Evolutionary conservation across 2,113 vertebrate genomes (phyloP).

Genomic region (Leptosomus discolor): DNA sequence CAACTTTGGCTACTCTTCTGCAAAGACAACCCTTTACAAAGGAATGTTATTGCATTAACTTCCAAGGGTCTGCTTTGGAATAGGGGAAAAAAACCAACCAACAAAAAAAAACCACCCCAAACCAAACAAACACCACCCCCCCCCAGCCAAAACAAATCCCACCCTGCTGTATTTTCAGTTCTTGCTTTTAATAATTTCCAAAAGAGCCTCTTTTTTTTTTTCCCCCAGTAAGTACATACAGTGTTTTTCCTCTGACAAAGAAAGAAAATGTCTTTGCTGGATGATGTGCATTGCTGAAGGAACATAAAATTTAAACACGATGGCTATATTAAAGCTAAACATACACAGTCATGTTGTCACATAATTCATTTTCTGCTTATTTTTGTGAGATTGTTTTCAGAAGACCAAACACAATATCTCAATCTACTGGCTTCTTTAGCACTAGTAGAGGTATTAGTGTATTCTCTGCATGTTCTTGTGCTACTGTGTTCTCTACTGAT

Average conservation of each 20-base stretch:
- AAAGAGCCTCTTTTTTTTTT: not conserved
- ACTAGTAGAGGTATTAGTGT: too few relatives aligned
- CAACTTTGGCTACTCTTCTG: not conserved
- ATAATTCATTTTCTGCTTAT: not conserved
- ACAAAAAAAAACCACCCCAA: not conserved
- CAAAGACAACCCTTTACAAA: not conserved
- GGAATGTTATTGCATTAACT: not conserved
- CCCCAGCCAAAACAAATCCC: too few relatives aligned
- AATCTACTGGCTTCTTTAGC: not conserved
- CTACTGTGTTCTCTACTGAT: too few relatives aligned
- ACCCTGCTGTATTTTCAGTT: not conserved
- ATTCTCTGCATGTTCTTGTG: fast-evolving
- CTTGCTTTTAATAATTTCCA: not conserved
- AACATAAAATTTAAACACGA: not conserved
- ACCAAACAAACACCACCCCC: too few relatives aligned
- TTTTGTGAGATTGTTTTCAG: not conserved
- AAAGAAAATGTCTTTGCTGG: not conserved
- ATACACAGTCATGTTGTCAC: not conserved
- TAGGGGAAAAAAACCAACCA: not conserved
- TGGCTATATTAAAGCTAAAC: not conserved
- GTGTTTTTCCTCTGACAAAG: not conserved
- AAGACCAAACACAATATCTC: not conserved
- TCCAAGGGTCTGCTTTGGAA: not conserved
- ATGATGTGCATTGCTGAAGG: not conserved
- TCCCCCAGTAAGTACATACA: too few relatives aligned